Evolutionary conservation across 1,140 invertebrate species (phyloP), one percentile per base, ranked within the genome.

Genomic region (Augochlora pura): DNA sequence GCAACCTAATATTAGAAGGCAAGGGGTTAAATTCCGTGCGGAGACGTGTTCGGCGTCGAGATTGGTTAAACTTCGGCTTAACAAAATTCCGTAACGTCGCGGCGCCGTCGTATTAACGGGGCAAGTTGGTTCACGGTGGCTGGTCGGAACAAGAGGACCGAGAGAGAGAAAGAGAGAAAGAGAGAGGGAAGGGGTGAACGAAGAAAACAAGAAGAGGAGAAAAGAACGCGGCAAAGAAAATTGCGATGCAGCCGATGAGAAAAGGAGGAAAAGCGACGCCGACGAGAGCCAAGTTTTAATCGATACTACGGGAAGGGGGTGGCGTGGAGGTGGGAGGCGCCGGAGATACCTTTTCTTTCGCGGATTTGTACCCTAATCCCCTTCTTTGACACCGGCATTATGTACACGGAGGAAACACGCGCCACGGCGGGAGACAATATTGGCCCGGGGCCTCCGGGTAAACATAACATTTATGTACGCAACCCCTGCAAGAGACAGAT

Each of bases 391-490:
- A 18, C 18, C 49, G 49, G 49, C 16, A 52, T 46, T 46, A 52
- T 21, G 49, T 16, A 52, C 14, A 16, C 18, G 49, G 49, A 52
- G 49, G 49, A 52, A 59, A 67, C 65, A n/a, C 9, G 21, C 39
- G 66, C 9, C 63, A 70, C 54, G 18, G 52, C 25, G 18, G 68
- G 18, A 23, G 65, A 23, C 42, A 70, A 27, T 70, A 77, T 70
- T 63, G 59, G 69, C 42, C 49, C 27, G 46, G 66, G 62, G 9
- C 42, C 5, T 54, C 21, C n/a, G 9, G 14, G 27, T 38, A 77
- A 77, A 71, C 67, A 63, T 63, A 71, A 77, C 67, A 62, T 70
- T 76, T 67, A 76, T 60, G 54, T 60, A 52, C 49, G 49, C 49
- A 21, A 46, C 42, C 42, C 42, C 42, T 46, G 42, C 42, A 46